Evolutionary conservation across 2,113 vertebrate genomes (phyloP), one percentile per base, ranked within the genome.

Genomic region (Podarcis raffonei): DNA sequence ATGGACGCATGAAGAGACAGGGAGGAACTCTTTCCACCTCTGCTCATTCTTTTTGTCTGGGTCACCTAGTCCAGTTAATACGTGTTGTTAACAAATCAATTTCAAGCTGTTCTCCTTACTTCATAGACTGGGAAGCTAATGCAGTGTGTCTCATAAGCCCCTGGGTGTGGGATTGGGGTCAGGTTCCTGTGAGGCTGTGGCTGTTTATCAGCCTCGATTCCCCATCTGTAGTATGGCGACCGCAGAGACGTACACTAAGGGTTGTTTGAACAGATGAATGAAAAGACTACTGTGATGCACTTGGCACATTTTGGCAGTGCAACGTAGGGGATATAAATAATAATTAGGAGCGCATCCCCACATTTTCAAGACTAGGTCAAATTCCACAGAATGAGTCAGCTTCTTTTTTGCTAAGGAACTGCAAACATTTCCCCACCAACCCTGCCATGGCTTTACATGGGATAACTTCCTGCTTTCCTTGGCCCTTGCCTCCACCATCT

Each of bases 401-500:
- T 89, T 90, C 37, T 66, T 89, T 53, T 62, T 86, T 89, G 76
- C 81, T 91, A 59, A 86, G 42, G 87, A 93, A 89, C 66, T 79
- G 80, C 66, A 11, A 92, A 23, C 89, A 75, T 90, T 93, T 91
- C 87, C 57, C 48, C 48, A 53, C 11, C 81, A 87, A 87, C 76
- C 16, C 25, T 2, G 0, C 20, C 1, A 82, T 78, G 88, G 93
- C 78, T 87, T 53, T 81, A 35, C 42, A 89, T 68, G 80, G 78
- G 83, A 57, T 53, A 57, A 1, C 77, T 86, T 87, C 88, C 90
- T 85, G 75, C 62, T 32, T 92, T 94, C 85, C 85, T 86, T 74
- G 92, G 90, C 80, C 89, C 89, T 81, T 76, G 83, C 87, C 85
- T 87, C 74, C 86, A 12, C 91, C 90, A 93, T 92, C 93, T 95